A percentile compares a stretch with the other conserved stretches of the same genome.
Conservation (phyloP, 2,113 vertebrate genomes). For the Megaceryle maxima region DNA sequence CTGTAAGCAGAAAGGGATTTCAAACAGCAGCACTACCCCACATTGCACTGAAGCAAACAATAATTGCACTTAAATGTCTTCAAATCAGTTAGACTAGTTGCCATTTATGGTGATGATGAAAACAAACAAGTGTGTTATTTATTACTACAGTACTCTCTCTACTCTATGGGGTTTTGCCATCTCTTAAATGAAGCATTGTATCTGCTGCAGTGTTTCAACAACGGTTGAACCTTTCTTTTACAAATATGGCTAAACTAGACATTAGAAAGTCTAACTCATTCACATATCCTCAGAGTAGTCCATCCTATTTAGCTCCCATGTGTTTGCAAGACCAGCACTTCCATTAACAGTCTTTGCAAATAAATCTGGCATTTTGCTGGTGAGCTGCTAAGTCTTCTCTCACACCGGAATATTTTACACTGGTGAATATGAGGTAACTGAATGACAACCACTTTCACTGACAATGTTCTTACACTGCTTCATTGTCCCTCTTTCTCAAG, state of each 20-base stretch:
- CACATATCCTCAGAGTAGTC: not conserved
- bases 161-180: not conserved
- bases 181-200: not conserved
- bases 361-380: not conserved
- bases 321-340: not conserved
- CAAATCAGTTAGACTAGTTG: not conserved
- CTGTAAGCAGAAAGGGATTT: not conserved
- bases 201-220: not conserved
- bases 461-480: not conserved
- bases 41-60: not conserved
- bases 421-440: not conserved
- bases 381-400: not conserved
- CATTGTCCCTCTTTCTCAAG: not conserved
- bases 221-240: accelerated
- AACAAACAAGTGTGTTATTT: not conserved
- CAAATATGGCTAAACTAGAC: not conserved
- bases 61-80: not conserved
- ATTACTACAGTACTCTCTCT: not conserved
- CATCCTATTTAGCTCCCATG: not conserved
- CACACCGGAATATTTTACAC: not conserved
- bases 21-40: not conserved
- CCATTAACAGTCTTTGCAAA: not conserved
- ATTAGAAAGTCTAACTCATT: not conserved
- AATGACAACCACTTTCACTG: not conserved
- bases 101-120: not conserved